Evolutionary conservation across 2,113 vertebrate species (phyloP).

Genomic region (Atractosteus spatula): DNA sequence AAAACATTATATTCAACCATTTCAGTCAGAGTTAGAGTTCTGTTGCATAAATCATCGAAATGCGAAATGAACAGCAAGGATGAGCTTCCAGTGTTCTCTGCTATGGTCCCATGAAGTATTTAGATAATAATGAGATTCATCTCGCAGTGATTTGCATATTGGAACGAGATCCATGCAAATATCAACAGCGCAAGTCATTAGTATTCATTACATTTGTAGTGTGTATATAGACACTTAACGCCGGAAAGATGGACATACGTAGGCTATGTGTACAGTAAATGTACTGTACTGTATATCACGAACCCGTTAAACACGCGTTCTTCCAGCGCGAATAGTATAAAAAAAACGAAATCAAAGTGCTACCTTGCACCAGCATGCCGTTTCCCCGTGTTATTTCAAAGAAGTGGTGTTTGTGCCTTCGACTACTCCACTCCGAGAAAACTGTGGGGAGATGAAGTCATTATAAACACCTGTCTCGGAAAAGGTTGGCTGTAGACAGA

Average conservation of each 20-base stretch:
- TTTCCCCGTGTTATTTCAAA: slow-evolving; percentile 45
- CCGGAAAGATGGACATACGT: too few relatives aligned
- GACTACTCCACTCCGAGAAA: slow-evolving; percentile 48
- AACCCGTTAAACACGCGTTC: slow-evolving; percentile 36
- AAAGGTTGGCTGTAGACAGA: slow-evolving; percentile 9
- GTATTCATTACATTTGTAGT: background rate
- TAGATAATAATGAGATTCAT: background rate
- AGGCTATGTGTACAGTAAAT: too few relatives aligned
- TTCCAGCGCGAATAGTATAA: slow-evolving; percentile 40
- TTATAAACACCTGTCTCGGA: slow-evolving; percentile 22
- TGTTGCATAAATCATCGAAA: background rate
- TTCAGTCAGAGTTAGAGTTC: background rate
- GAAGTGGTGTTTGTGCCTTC: slow-evolving; percentile 51
- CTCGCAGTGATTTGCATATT: background rate
- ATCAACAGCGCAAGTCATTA: background rate
- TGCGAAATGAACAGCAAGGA: background rate
- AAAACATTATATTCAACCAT: too few relatives aligned
- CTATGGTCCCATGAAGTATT: background rate
- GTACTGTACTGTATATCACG: too few relatives aligned
- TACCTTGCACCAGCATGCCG: slow-evolving; percentile 49
- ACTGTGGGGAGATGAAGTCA: slow-evolving; percentile 32
- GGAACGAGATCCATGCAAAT: background rate
- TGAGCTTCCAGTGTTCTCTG: background rate
- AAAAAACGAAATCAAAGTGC: slow-evolving; percentile 51
- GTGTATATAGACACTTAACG: background rate